Evolutionary conservation across 2,888 invertebrate species (phyloP).

Genomic region (Thecophora atra): DNA sequence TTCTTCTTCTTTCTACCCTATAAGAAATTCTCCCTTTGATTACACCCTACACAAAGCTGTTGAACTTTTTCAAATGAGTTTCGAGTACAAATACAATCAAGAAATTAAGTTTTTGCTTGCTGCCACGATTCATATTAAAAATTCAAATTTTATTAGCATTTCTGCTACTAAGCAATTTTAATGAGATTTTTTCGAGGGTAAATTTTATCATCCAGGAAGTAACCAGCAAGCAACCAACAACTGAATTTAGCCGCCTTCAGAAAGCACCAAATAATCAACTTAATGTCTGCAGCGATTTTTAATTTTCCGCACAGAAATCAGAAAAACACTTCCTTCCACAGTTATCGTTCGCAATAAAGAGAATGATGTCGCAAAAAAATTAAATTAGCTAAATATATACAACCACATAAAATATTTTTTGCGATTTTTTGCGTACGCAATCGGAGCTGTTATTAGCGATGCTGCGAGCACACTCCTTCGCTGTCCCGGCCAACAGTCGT

Average conservation of each 20-base stretch:
- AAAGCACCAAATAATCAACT: constrained; percentile 25
- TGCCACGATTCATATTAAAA: neutral
- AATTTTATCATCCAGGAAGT: neutral
- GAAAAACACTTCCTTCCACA: constrained; percentile 12
- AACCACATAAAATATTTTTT: constrained; percentile 36
- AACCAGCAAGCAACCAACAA: neutral
- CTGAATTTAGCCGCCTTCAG: neutral
- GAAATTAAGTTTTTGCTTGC: neutral
- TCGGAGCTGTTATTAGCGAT: constrained; percentile 16
- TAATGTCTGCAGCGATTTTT: constrained; percentile 36
- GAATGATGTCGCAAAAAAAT: constrained; percentile 8
- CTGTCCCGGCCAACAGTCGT: neutral
- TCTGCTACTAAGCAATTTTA: constrained; percentile 27
- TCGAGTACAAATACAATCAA: neutral
- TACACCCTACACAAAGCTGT: neutral
- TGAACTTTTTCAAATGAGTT: neutral
- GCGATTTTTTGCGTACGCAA: constrained; percentile 6
- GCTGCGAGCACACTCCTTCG: neutral
- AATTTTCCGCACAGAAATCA: constrained; percentile 25
- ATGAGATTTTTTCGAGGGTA: constrained; percentile 9
- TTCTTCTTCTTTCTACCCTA: too few species aligned
- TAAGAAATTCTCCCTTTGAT: too few species aligned
- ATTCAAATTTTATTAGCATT: neutral
- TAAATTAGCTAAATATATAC: constrained; percentile 32
- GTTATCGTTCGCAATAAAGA: constrained; percentile 9